Base-by-base conservation (phyloP, 2,113 vertebrate genomes). In the Cercopithecus mona region DNA sequence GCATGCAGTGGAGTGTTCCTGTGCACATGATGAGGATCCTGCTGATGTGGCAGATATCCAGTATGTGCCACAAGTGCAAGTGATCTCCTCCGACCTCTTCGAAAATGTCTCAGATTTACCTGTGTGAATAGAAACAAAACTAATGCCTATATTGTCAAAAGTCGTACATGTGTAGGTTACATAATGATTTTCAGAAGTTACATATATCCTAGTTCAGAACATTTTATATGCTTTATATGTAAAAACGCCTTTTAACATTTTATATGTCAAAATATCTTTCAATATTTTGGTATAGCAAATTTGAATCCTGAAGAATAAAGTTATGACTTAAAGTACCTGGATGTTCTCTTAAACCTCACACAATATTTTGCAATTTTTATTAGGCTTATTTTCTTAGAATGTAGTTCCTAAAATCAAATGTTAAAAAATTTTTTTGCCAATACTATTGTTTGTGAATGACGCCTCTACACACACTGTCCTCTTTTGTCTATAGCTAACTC, bases 21-120 rank as follows among this genome's bases (percentile, higher is more conserved):
- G 98, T 99, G 99, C 92, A 98, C 99, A 48, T 98, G 99, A 55
- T 99, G 99, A 73, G 99, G 98, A 97, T 99, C 99, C 94, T 99
- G 99, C 97, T 99, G 99, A 97, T 99, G 99, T 5, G 99, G 99
- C 86, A 99, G 98, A 97, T 98, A 99, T 48, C 99, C 98, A 2
- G 99, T 99, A 97, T 99, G 98, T 7, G 99, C 99, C 20, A 98
- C 98, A 96, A 99, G 98, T 64, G 99, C 98, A 95, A 98, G 97
- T 0, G 99, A 99, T 35, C 99, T 98, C 95, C 99, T 98, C 81
- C 98, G 98, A 27, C 99, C 99, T 90, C 98, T 98, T 96, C 99
- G 98, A 3, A 99, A 99, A 93, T 99, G 99, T 84, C 97, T 99
- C 97, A 99, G 97, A 97, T 99, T 99, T 93, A 99, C 98, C 99